These are phyloP conservation scores for Campaea margaritaria DNA, from an alignment of 2,888 invertebrate species.

Conservation along the genomic window DNA sequence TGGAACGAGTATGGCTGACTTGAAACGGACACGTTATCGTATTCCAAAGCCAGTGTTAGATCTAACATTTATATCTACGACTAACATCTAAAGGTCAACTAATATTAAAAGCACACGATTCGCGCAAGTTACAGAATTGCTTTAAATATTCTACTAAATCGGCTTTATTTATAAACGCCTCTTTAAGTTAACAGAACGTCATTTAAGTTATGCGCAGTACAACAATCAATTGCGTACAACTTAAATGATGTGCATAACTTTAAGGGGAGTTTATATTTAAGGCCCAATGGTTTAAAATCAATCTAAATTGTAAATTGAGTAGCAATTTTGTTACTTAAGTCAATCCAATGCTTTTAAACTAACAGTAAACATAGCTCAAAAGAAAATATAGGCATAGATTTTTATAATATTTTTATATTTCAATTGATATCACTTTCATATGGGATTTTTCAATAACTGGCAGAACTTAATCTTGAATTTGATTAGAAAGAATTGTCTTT, in stretches of 20 bases:
- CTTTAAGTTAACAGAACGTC: too few relatives aligned
- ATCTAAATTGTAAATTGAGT: too few relatives aligned
- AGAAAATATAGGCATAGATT: background rate
- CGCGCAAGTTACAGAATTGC: background rate
- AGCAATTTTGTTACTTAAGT: background rate
- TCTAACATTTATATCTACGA: conserved; percentile 31
- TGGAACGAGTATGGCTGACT: conserved; percentile 37
- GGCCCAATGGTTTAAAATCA: too few relatives aligned
- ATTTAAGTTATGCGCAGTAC: too few relatives aligned
- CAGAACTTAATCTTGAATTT: background rate
- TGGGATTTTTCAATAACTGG: too few relatives aligned
- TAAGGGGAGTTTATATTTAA: too few relatives aligned
- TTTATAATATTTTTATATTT: too few relatives aligned
- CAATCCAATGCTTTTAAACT: background rate
- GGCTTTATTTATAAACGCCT: too few relatives aligned
- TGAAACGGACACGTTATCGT: conserved; percentile 41
- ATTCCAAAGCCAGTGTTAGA: conserved; percentile 52
- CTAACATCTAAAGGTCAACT: conserved; percentile 27
- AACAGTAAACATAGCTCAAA: conserved; percentile 15
- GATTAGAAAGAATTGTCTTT: background rate
- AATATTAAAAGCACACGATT: conserved; percentile 5
- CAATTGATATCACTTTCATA: too few relatives aligned
- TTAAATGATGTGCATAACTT: too few relatives aligned
- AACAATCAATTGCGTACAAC: too few relatives aligned
- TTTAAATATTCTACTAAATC: too few relatives aligned